Conservation (phyloP, 2,888 invertebrate species). For the Dendrolimus houi region DNA sequence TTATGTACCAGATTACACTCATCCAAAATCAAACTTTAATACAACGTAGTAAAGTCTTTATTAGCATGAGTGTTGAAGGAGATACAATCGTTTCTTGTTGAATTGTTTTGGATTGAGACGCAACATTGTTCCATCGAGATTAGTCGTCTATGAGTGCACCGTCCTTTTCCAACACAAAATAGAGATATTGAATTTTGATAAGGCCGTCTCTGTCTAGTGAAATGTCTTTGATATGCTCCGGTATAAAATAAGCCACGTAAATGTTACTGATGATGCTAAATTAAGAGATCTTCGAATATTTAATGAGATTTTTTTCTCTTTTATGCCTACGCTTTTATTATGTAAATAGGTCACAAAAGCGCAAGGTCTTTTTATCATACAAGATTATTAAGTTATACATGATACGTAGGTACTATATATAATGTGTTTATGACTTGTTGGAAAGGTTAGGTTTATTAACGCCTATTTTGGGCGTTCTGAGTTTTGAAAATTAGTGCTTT, state of each 20-base stretch:
- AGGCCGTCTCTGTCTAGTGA: slow-evolving; percentile 45
- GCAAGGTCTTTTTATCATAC: not conserved
- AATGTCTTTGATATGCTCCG: slow-evolving; percentile 32
- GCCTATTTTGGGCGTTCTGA: too few relatives aligned
- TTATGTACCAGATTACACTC: slow-evolving; percentile 10
- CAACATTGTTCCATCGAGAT: slow-evolving; percentile 68
- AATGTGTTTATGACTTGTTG: too few relatives aligned
- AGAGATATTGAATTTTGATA: slow-evolving; percentile 72
- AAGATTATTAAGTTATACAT: not conserved
- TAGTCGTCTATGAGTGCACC: slow-evolving; percentile 52
- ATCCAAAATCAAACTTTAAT: slow-evolving; percentile 20
- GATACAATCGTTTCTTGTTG: slow-evolving; percentile 24
- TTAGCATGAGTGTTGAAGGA: slow-evolving; percentile 10
- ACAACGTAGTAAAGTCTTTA: slow-evolving; percentile 13
- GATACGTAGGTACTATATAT: too few relatives aligned
- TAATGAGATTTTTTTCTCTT: slow-evolving; percentile 5
- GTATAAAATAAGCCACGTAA: slow-evolving; percentile 33
- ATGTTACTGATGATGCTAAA: slow-evolving; percentile 26
- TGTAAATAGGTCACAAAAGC: not conserved
- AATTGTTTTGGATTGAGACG: slow-evolving; percentile 53
- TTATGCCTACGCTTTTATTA: slow-evolving; percentile 3
- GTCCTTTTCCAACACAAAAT: slow-evolving; percentile 64
- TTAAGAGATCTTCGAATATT: slow-evolving; percentile 9
- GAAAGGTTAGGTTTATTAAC: too few relatives aligned
- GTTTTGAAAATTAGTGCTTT: too few relatives aligned